These are phyloP conservation scores for Anas bernieri DNA, from an alignment of 2,797 vertebrate genomes.

Conservation along the genomic window DNA sequence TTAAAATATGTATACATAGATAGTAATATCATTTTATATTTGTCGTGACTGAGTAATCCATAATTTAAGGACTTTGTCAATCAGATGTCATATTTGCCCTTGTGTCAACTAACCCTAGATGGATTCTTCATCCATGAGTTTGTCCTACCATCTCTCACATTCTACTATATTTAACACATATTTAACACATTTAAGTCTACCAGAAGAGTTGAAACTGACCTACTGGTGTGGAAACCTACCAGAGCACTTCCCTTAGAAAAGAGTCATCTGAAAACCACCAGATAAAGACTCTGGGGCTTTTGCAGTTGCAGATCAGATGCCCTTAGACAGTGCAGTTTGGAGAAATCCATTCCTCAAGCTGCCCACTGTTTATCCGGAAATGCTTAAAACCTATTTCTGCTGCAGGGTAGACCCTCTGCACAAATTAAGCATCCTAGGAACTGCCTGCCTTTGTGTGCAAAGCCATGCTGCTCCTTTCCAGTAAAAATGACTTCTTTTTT, in stretches of 20 bases:
- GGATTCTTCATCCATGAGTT: background rate
- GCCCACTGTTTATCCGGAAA: background rate
- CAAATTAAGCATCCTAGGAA: background rate
- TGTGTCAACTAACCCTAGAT: background rate
- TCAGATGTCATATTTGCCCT: background rate
- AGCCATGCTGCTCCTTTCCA: background rate
- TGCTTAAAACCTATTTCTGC: background rate
- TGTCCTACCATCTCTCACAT: background rate
- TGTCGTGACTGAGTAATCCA: background rate
- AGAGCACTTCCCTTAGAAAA: background rate
- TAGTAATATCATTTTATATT: background rate
- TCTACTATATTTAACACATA: background rate
- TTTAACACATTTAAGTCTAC: background rate
- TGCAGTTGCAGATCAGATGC: background rate
- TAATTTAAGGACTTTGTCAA: background rate
- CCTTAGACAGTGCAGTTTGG: background rate
- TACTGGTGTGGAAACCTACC: background rate
- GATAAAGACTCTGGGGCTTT: background rate
- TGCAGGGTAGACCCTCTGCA: background rate
- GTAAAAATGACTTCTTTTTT: background rate
- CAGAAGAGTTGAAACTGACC: background rate
- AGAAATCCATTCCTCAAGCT: background rate
- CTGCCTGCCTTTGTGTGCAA: background rate
- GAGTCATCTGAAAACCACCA: background rate
- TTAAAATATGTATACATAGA: background rate